A percentile compares a stretch with the other conserved stretches of the same genome.
These are phyloP conservation scores for Trichechus manatus DNA, from an alignment of 2,113 vertebrate genomes.

Conservation along the genomic window DNA sequence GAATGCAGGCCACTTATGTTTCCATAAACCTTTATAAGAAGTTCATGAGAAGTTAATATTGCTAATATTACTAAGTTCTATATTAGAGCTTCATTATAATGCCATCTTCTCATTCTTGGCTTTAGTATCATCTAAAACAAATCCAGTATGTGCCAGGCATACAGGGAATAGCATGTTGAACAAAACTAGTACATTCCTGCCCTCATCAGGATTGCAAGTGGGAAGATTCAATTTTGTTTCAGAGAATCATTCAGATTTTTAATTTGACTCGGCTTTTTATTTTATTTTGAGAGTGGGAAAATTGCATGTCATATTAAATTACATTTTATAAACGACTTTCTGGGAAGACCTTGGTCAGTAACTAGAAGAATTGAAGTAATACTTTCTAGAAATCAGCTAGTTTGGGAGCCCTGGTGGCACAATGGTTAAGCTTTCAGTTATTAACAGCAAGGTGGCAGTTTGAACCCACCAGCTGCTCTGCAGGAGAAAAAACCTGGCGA, in stretches of 20 bases:
- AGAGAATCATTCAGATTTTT: background rate
- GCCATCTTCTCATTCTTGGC: background rate
- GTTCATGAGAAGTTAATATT: background rate
- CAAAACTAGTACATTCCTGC: fast-evolving
- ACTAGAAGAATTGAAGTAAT: background rate
- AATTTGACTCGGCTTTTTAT: background rate
- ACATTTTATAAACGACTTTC: slow-evolving; percentile 24
- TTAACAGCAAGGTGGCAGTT: too few species aligned
- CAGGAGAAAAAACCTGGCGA: too few species aligned
- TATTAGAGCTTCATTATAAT: background rate
- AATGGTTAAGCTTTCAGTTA: too few species aligned
- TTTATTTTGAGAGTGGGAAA: background rate
- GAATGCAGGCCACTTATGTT: background rate
- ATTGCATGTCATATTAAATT: background rate
- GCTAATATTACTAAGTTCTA: background rate
- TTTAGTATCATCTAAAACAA: background rate
- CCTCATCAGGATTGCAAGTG: background rate
- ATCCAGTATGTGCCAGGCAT: background rate
- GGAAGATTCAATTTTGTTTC: background rate
- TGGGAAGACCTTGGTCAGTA: background rate
- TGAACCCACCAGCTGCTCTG: too few species aligned
- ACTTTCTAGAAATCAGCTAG: background rate
- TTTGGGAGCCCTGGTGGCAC: background rate
- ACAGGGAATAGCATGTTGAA: background rate
- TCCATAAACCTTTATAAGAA: background rate